Conservation (phyloP, 92 coral and sea anemone genomes). For the Plumapathes pennacea region DNA sequence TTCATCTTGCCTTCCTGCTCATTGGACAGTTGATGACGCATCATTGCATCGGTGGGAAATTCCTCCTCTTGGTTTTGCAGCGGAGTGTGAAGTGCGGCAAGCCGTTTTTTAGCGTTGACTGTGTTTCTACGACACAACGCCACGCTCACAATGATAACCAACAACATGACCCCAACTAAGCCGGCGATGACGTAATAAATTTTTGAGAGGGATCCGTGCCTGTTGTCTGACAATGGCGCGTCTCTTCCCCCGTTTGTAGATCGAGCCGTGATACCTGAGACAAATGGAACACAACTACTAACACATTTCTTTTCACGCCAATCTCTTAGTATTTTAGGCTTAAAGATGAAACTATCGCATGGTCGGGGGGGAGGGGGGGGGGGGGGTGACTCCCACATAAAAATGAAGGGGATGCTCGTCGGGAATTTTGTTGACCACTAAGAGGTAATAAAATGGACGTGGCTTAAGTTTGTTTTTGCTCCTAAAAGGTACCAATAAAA, state of each 20-base stretch:
- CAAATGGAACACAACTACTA: too few relatives aligned
- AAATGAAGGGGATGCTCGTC: too few relatives aligned
- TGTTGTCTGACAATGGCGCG: neutral
- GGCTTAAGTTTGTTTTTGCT: too few relatives aligned
- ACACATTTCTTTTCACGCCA: too few relatives aligned
- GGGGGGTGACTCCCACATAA: too few relatives aligned
- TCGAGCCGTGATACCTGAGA: too few relatives aligned
- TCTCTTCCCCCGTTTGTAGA: constrained; percentile 4
- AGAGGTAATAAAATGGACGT: too few relatives aligned
- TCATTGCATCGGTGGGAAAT: constrained; percentile 63
- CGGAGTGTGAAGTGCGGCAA: neutral
- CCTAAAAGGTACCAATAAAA: too few relatives aligned
- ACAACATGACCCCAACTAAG: constrained; percentile 31
- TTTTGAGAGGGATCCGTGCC: neutral
- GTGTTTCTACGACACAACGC: constrained; percentile 32
- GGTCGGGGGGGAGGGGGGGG: too few relatives aligned
- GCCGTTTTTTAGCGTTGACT: constrained; percentile 9
- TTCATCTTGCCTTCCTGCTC: constrained; percentile 46
- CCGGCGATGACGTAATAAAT: constrained; percentile 41
- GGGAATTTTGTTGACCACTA: too few relatives aligned
- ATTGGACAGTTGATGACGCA: constrained; percentile 67
- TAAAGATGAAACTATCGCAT: too few relatives aligned
- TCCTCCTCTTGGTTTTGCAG: constrained; percentile 39
- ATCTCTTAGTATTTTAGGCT: too few relatives aligned
- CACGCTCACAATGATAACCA: constrained; percentile 29